Percentiles rank a stretch among this genome's conserved stretches.
Evolutionary conservation across 2,888 invertebrate genomes (phyloP).

Genomic region (Lasius platythorax): DNA sequence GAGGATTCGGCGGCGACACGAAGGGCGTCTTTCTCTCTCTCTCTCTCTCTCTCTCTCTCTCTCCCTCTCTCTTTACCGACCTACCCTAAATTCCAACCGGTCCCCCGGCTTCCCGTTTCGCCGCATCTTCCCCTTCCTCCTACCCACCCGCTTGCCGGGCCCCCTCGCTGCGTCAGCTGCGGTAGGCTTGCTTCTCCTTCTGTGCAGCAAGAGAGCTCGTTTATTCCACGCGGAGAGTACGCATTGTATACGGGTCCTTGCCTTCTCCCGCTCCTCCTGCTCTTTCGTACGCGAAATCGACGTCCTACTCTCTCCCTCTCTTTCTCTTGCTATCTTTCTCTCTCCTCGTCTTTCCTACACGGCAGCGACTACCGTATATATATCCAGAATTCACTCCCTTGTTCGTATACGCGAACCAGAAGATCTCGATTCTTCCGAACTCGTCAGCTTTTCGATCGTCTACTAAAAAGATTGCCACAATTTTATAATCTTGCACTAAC

Average conservation of each 20-base stretch:
- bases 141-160: conserved; percentile 30
- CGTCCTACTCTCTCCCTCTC: conserved; percentile 57
- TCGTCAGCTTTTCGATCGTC: background rate
- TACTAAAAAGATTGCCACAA: background rate
- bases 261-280: conserved; percentile 77
- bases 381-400: conserved; percentile 17
- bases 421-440: background rate
- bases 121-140: conserved; percentile 7
- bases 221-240: conserved; percentile 79
- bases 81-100: conserved; percentile 81
- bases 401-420: conserved; percentile 41
- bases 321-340: conserved; percentile 51
- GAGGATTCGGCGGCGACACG: conserved; percentile 47
- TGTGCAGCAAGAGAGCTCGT: conserved; percentile 74
- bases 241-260: conserved; percentile 83
- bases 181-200: conserved; percentile 72
- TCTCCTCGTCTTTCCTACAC: conserved; percentile 18
- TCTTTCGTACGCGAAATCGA: conserved; percentile 79
- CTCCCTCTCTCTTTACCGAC: conserved; percentile 66
- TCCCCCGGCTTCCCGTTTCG: conserved; percentile 57
- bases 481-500: background rate
- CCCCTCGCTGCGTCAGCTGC: conserved; percentile 56
- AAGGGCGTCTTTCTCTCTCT: conserved; percentile 21
- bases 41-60: too few relatives aligned
- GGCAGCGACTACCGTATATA: background rate